Percentiles rank a stretch among this genome's conserved stretches.
phyloP scores from a whole-genome alignment of 1,140 invertebrate genomes.

The Euschistus heros region DNA sequence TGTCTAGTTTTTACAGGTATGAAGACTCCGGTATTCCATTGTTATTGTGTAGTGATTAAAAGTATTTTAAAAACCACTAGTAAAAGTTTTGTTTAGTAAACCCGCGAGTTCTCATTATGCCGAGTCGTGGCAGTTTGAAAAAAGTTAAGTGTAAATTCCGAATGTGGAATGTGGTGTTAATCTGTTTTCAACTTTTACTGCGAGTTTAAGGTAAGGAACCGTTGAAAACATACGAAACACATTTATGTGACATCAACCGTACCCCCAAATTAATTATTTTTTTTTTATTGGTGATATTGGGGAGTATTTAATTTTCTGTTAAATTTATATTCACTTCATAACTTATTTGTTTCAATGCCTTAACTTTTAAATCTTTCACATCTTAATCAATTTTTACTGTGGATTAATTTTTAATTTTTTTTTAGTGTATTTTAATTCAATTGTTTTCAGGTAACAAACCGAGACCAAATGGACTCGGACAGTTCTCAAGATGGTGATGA shows the following conservation, averaged over 20 bases:
- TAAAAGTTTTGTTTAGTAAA: constrained; percentile 6
- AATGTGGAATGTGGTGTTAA: constrained; percentile 25
- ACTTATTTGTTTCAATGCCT: neutral
- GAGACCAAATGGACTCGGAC: constrained; percentile 27
- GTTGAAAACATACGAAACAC: constrained; percentile 13
- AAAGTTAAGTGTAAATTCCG: constrained; percentile 24
- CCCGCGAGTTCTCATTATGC: constrained; percentile 13
- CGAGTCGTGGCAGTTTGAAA: constrained; percentile 10
- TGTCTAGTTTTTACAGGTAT: constrained; percentile 18
- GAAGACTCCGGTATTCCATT: constrained; percentile 17
- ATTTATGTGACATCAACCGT: constrained; percentile 8
- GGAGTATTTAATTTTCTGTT: constrained; percentile 1
- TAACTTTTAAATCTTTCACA: neutral
- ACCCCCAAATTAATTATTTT: neutral
- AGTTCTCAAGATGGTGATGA: constrained; percentile 26
- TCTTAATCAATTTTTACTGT: too few relatives aligned
- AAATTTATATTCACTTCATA: neutral
- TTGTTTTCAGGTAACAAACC: constrained; percentile 9
- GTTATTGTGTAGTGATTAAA: constrained; percentile 14
- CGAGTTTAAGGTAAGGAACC: constrained; percentile 23
- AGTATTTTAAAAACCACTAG: constrained; percentile 7
- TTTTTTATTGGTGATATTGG: constrained; percentile 13
- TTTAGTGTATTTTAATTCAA: neutral
- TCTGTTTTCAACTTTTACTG: constrained; percentile 22
- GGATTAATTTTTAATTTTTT: neutral